phyloP scores from a whole-genome alignment of 2,113 vertebrate genomes.

The Mus spicilegus region DNA sequence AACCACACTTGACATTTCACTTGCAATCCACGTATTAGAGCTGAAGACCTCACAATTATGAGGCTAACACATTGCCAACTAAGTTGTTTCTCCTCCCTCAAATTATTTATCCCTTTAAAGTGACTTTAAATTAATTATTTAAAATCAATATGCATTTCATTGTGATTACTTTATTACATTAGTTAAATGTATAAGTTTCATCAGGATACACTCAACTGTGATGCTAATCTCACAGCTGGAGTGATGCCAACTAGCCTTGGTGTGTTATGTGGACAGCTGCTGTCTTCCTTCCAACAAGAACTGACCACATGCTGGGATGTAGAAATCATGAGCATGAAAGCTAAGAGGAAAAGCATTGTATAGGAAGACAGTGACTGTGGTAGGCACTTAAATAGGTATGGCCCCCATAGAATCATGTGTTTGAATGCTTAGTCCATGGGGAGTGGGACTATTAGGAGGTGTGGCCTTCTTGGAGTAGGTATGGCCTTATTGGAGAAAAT shows the following conservation, averaged over 20 bases:
- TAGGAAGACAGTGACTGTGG: not conserved
- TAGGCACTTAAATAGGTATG: no score
- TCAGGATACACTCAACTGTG: not conserved
- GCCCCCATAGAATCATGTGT: no score
- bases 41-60: not conserved
- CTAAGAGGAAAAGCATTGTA: not conserved
- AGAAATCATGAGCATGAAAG: not conserved
- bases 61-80: not conserved
- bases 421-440: no score
- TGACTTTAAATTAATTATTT: constrained; percentile 11
- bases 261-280: not conserved
- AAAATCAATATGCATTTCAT: not conserved
- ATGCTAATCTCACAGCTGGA: not conserved
- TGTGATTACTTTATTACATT: not conserved
- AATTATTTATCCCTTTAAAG: no score
- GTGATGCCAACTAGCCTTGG: not conserved
- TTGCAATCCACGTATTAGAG: not conserved
- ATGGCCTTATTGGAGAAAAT: no score
- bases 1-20: not conserved
- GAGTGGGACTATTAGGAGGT: no score
- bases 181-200: not conserved
- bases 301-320: not conserved
- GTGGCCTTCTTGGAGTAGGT: no score
- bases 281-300: not conserved
- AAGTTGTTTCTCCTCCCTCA: not conserved